Percentiles rank a stretch among this genome's conserved stretches.
phyloP scores from a whole-genome alignment of 2,888 invertebrate genomes.

The Xanthorhoe designata region DNA sequence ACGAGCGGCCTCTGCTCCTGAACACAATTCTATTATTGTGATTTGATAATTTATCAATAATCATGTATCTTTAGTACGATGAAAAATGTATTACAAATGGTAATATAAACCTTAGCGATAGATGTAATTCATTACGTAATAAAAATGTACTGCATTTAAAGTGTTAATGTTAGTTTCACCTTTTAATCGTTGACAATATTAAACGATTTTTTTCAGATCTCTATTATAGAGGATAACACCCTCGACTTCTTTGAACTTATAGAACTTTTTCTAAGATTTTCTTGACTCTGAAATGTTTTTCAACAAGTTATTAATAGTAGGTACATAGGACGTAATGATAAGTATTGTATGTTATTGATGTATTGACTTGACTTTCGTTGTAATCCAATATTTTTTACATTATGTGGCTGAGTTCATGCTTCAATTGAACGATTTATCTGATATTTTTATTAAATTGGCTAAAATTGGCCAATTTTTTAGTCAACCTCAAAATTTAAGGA shows the following conservation, averaged over 20 bases:
- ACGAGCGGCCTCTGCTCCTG: constrained; percentile 40
- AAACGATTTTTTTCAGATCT: constrained; percentile 36
- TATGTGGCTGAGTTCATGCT: neutral
- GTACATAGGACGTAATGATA: constrained; percentile 3
- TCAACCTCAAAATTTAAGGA: constrained; percentile 32
- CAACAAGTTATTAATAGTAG: constrained; percentile 5
- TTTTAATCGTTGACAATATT: constrained; percentile 52
- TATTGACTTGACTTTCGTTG: constrained; percentile 5
- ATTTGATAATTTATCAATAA: constrained; percentile 66
- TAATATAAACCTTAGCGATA: constrained; percentile 65
- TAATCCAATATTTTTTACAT: neutral
- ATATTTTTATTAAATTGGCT: neutral
- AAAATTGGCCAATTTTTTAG: constrained; percentile 18
- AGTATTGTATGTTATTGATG: constrained; percentile 19
- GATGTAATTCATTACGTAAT: constrained; percentile 55
- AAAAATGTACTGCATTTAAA: constrained; percentile 76
- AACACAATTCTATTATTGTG: constrained; percentile 68
- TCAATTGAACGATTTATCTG: neutral
- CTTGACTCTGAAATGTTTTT: constrained; percentile 17
- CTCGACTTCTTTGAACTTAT: constrained; percentile 25
- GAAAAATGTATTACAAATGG: constrained; percentile 65
- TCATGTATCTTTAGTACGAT: constrained; percentile 66
- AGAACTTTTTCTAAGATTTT: constrained; percentile 9
- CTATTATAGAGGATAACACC: constrained; percentile 18
- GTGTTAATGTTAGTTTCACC: constrained; percentile 63